phyloP scores from a whole-genome alignment of 2,113 vertebrate genomes.

The Cryptoleucopteryx plumbea region DNA sequence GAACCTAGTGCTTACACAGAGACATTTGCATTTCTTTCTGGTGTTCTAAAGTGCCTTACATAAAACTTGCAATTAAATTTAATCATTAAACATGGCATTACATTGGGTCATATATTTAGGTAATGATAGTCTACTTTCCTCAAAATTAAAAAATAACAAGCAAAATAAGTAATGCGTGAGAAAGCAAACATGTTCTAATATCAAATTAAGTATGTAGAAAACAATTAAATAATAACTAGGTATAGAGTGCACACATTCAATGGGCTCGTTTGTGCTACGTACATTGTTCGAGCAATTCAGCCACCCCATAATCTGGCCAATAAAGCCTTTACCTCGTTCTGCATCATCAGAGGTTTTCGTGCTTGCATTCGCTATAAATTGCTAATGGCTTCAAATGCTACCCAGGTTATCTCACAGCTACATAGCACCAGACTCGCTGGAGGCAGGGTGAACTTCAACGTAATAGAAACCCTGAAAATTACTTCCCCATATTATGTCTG shows the following conservation, averaged over 20 bases:
- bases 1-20: background rate
- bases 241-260: fast-evolving
- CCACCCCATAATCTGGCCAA: background rate
- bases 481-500: background rate
- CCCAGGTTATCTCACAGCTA: background rate
- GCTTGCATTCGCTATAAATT: background rate
- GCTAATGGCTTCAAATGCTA: background rate
- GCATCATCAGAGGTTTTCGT: background rate
- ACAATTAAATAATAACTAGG: background rate
- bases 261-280: fast-evolving
- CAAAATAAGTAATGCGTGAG: background rate
- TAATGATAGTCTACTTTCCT: background rate
- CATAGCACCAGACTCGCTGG: background rate
- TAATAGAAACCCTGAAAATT: background rate
- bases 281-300: background rate
- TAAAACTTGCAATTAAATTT: background rate
- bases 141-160: background rate
- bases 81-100: background rate
- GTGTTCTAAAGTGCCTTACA: background rate
- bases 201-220: background rate
- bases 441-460: background rate
- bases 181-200: background rate
- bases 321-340: background rate
- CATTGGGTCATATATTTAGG: background rate
- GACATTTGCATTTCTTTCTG: background rate